Evolutionary conservation across 2,113 vertebrate genomes (phyloP).

Genomic region (Marcusenius ussheri): DNA sequence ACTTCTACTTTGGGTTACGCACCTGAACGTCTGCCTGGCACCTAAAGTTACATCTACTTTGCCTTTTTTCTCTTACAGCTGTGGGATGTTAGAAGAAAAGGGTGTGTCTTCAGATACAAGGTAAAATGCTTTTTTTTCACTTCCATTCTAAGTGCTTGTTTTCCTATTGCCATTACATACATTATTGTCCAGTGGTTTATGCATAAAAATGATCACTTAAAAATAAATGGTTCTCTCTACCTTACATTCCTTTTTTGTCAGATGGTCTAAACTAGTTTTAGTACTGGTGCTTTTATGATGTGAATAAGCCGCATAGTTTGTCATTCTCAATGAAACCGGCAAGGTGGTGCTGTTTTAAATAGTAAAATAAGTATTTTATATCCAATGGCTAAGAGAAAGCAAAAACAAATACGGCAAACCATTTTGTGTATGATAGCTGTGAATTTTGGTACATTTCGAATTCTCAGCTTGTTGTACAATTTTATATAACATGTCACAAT

Average conservation of each 20-base stretch:
- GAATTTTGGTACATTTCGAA: background rate
- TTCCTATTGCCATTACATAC: background rate
- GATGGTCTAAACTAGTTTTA: background rate
- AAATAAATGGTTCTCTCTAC: background rate
- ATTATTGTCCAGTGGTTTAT: background rate
- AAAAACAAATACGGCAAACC: background rate
- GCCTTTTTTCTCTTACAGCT: slow-evolving; percentile 58
- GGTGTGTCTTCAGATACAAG: slow-evolving; percentile 87
- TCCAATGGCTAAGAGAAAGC: background rate
- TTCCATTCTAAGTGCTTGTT: background rate
- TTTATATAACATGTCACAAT: background rate
- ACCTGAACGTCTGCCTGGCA: background rate
- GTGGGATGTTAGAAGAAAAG: slow-evolving; percentile 92
- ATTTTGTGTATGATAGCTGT: background rate
- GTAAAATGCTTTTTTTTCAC: slow-evolving; percentile 51
- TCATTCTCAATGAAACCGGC: background rate
- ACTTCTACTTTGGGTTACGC: background rate
- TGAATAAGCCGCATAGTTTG: background rate
- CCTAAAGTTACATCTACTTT: background rate
- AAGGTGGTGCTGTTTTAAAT: background rate
- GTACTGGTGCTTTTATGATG: background rate
- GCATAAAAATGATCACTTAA: background rate
- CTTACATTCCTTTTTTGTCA: background rate
- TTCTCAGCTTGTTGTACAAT: background rate
- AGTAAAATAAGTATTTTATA: background rate